Percentiles rank a stretch among this genome's conserved stretches.
phyloP scores from a whole-genome alignment of 2,113 vertebrate genomes.

The Talpa occidentalis region DNA sequence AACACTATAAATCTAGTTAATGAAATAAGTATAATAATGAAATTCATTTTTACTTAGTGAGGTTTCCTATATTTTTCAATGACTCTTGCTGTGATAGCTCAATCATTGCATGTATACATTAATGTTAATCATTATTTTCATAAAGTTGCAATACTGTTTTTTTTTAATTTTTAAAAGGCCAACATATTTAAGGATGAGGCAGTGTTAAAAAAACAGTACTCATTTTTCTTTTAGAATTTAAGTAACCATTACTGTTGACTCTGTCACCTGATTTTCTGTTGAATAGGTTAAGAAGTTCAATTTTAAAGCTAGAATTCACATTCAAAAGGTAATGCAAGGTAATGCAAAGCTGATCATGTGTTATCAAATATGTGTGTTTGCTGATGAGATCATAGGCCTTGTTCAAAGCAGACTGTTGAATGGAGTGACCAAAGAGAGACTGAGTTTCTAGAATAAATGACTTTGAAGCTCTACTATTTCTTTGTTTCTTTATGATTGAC shows the following conservation, averaged over 20 bases:
- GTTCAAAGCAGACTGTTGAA: neutral
- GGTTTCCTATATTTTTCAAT: neutral
- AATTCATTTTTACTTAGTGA: neutral
- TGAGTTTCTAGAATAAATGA: neutral
- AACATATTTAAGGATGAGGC: neutral
- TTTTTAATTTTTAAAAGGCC: neutral
- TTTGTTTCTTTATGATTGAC: constrained; percentile 5
- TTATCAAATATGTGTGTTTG: neutral
- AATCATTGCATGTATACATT: neutral
- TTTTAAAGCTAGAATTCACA: neutral
- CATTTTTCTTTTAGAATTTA: neutral
- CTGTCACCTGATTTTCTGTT: neutral
- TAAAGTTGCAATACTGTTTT: neutral
- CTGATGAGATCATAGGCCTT: neutral
- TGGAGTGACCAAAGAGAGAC: neutral
- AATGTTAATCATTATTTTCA: constrained; percentile 28
- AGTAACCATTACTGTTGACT: neutral
- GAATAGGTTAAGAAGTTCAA: neutral
- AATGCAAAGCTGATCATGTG: neutral
- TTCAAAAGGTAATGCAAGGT: neutral
- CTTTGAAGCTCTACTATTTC: neutral
- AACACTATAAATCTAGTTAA: neutral
- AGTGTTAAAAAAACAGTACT: neutral
- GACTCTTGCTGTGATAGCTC: neutral
- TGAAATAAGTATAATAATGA: neutral